These are phyloP conservation scores for Nebria brevicollis DNA, from an alignment of 2,888 invertebrate genomes.

Conservation along the genomic window DNA sequence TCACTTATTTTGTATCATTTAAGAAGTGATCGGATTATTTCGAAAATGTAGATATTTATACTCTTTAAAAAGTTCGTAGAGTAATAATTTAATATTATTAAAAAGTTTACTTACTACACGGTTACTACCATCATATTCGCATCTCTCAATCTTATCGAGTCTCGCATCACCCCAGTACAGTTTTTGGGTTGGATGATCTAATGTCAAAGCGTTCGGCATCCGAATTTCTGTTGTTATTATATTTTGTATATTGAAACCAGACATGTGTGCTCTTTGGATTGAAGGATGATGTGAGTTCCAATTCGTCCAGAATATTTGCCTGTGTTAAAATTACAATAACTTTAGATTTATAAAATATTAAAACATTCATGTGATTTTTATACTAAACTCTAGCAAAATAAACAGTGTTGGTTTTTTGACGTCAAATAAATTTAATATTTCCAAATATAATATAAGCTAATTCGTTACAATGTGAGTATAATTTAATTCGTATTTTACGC, in stretches of 20 bases:
- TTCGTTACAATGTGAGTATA: no score
- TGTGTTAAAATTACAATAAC: slow-evolving; percentile 53
- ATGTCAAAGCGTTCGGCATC: slow-evolving; percentile 86
- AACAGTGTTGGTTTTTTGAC: no score
- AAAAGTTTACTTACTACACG: slow-evolving; percentile 67
- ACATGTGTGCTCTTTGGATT: slow-evolving; percentile 76
- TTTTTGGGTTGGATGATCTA: slow-evolving; percentile 79
- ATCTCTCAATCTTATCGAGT: slow-evolving; percentile 84
- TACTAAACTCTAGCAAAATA: no score
- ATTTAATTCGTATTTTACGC: no score
- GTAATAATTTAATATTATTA: neutral
- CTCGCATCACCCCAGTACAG: slow-evolving; percentile 89
- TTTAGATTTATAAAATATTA: slow-evolving; percentile 15
- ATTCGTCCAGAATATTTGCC: slow-evolving; percentile 87
- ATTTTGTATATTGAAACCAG: slow-evolving; percentile 74
- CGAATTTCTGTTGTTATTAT: slow-evolving; percentile 82
- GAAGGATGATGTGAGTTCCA: slow-evolving; percentile 85
- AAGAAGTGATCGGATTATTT: no score
- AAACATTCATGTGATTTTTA: no score
- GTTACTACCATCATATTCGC: slow-evolving; percentile 81
- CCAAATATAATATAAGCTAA: no score
- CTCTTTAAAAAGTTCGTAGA: neutral
- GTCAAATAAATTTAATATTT: no score
- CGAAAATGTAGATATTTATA: no score
- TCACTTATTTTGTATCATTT: no score